Base-by-base conservation (phyloP, 2,797 vertebrate species). In the Cirrhinus mrigala region DNA sequence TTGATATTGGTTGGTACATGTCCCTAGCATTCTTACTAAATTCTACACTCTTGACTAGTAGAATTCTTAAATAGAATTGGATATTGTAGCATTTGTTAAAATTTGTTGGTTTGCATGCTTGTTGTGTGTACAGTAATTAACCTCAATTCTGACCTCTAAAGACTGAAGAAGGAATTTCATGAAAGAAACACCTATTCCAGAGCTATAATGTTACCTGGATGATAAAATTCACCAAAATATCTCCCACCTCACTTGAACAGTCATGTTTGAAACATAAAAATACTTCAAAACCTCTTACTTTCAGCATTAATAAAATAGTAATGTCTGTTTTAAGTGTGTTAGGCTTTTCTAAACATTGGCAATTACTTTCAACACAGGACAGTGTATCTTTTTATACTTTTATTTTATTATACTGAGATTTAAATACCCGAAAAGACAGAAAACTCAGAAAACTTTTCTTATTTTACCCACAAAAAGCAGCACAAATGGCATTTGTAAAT, bases 361-460 rank as follows among this genome's bases (percentile, higher is more conserved):
- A 54, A 24, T 70, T 22, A 75, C 46, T 69, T 84, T 50, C 29
- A 64, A 71, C 1, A 9, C 64, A 85, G 58, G 68, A 69, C 44
- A 83, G 37, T 54, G 60, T 58, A 33, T 52, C 40, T 82, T 75
- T 78, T 68, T 62, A 70, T n/a, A 52, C 33, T 54, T 54, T 52
- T 7, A 54, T 52, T 52, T 40, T 69, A 76, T 44, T 79, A 86
- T 27, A 77, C 70, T 74, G 77, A 81, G 80, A 86, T 62, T 70
- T 69, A 76, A 86, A 87, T 68, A 74, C 82, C 85, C 79, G n/a
- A 83, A 29, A 84, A 87, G 86, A 91, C 83, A 75, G 29, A 75
- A 52, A 81, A 80, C 29, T n/a, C n/a, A n/a, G n/a, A n/a, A n/a
- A n/a, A n/a, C n/a, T n/a, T n/a, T n/a, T n/a, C n/a, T n/a, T n/a